Evolutionary conservation across 2,888 invertebrate genomes (phyloP).

Genomic region (Mythimna vitellina): DNA sequence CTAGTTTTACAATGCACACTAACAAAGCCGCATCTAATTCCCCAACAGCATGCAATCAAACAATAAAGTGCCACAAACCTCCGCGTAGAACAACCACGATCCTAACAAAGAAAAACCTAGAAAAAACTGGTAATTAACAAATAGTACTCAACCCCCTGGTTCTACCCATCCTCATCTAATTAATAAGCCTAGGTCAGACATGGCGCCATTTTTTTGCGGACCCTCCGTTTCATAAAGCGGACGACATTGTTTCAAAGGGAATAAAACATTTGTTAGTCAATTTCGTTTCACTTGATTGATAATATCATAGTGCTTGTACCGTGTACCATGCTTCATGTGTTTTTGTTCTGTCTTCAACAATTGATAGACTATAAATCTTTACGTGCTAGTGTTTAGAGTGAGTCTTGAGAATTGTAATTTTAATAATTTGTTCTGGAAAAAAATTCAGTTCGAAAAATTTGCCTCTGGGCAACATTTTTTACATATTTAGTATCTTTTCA

Average conservation of each 20-base stretch:
- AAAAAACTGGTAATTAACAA: conserved; percentile 52
- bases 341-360: conserved; percentile 33
- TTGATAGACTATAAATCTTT: conserved; percentile 18
- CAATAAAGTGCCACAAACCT: not conserved
- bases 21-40: not conserved
- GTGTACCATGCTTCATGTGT: not conserved
- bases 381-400: not conserved
- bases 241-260: conserved; percentile 42
- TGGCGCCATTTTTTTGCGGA: conserved; percentile 62
- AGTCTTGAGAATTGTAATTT: conserved; percentile 14
- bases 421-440: not conserved
- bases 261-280: conserved; percentile 48
- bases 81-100: conserved; percentile 21
- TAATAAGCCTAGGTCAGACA: conserved; percentile 52
- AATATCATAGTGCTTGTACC: conserved; percentile 22
- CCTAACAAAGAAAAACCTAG: conserved; percentile 39
- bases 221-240: conserved; percentile 21
- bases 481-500: no score
- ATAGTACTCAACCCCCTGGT: conserved; percentile 35
- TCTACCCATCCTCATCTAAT: conserved; percentile 38
- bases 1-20: not conserved
- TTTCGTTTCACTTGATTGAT: conserved; percentile 59
- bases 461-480: no score
- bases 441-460: no score
- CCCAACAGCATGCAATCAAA: not conserved